A percentile compares a stretch with the other conserved stretches of the same genome.
These are phyloP conservation scores for Lysandra bellargus DNA, from an alignment of 2,888 invertebrate species.

Conservation along the genomic window DNA sequence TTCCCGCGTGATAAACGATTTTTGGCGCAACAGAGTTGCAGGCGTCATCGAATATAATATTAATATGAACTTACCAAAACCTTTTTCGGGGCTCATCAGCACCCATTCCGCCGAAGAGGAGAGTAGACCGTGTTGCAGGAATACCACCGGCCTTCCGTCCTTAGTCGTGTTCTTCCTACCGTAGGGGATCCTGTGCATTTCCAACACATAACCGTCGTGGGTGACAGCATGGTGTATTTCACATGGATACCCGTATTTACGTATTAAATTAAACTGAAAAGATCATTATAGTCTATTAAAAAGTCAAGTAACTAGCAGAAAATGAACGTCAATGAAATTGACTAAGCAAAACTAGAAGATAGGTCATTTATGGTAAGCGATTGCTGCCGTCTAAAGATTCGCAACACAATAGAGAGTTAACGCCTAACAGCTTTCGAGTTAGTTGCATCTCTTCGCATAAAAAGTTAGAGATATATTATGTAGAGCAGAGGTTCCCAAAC, in stretches of 20 bases:
- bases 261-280: conserved; percentile 61
- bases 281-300: neutral
- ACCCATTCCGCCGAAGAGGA: conserved; percentile 91
- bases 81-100: conserved; percentile 83
- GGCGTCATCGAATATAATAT: neutral
- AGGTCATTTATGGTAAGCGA: neutral
- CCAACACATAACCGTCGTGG: conserved; percentile 89
- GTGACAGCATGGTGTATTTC: conserved; percentile 87
- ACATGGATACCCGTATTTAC: conserved; percentile 84
- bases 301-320: neutral
- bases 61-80: conserved; percentile 58
- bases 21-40: too few species aligned
- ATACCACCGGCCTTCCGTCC: conserved; percentile 74
- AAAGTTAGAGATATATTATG: neutral
- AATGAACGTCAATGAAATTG: neutral
- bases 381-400: neutral
- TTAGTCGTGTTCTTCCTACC: conserved; percentile 53
- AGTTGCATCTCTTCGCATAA: neutral
- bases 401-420: neutral
- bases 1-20: too few species aligned
- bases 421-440: neutral
- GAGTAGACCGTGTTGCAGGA: conserved; percentile 91
- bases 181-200: conserved; percentile 88
- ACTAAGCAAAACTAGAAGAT: neutral
- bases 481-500: too few species aligned